Base-by-base conservation (phyloP, 2,113 vertebrate species). In the Bubo blakistoni region DNA sequence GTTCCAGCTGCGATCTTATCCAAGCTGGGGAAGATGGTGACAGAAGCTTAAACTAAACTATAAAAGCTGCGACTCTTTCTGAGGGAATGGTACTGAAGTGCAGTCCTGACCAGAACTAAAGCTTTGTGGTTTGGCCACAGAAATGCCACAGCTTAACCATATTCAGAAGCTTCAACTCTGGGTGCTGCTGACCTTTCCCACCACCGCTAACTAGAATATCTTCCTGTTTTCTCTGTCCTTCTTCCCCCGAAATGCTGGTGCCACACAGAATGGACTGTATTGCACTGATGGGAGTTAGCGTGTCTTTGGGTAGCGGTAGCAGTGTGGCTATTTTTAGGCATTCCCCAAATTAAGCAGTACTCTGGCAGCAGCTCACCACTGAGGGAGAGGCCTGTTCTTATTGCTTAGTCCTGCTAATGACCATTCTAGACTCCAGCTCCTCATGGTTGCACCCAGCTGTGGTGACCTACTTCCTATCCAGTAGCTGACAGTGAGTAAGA, bases 381-480 rank as follows among this genome's bases (percentile, higher is more conserved):
- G 92, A 96, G 92, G 40, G 85, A 97, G 96, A 94, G 96, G 93
- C 54, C 27, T 91, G 46, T 90, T 94, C 93, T 96, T 87, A 81
- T 10, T 84, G 32, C 81, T 94, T 97, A 90, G 89, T 97, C 86
- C 96, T 89, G 85, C 42, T 81, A 94, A 94, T 77, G 94, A 95
- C 92, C 87, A 42, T 78, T 97, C 81, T 83, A 65, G 91, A 80
- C 77, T 90, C 66, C 74, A 27, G 67, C 85, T 96, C 77, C 92
- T 96, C 46, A 63, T 94, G 86, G 84, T 90, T 95, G 94, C 90
- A 93, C 85, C 95, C 97, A 95, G 95, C 95, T 92, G 94, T 90
- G 93, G 47, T 97, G 97, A 98, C 97, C 96, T 98, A 97, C 89
- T 98, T 98, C 96, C 86, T 87, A 2, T 24, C 18, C 70, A 84